phyloP scores from a whole-genome alignment of 2,113 vertebrate species.

The Xerus inauris region DNA sequence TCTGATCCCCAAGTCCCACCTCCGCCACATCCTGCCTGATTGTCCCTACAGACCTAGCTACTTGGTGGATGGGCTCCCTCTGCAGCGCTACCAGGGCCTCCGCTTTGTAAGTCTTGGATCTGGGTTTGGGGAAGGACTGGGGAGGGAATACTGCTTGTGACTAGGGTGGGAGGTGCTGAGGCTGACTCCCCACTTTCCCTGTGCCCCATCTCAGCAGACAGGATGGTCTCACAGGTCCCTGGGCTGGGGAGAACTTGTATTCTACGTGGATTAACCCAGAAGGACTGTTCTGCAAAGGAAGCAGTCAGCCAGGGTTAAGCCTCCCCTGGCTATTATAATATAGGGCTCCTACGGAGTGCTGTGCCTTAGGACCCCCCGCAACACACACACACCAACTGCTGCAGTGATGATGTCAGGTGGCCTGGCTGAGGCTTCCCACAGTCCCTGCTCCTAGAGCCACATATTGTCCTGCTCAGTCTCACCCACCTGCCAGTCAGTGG shows the following conservation, averaged over 20 bases:
- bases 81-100: slow-evolving; percentile 95
- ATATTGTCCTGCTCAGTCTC: not conserved
- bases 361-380: not conserved
- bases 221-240: not conserved
- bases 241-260: not conserved
- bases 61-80: slow-evolving; percentile 88
- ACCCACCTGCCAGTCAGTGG: not conserved
- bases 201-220: fast-evolving
- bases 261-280: not conserved
- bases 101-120: slow-evolving; percentile 91
- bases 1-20: slow-evolving; percentile 87
- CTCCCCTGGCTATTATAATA: no score
- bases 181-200: not conserved
- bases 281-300: not conserved
- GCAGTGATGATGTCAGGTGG: no score
- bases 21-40: slow-evolving; percentile 89
- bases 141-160: not conserved
- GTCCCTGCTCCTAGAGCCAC: not conserved
- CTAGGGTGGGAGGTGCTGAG: not conserved
- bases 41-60: slow-evolving; percentile 95
- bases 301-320: not conserved
- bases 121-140: not conserved
- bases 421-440: not conserved
- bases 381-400: not conserved
- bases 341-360: not conserved